phyloP scores from a whole-genome alignment of 2,888 invertebrate species.

The Chesias legatella region DNA sequence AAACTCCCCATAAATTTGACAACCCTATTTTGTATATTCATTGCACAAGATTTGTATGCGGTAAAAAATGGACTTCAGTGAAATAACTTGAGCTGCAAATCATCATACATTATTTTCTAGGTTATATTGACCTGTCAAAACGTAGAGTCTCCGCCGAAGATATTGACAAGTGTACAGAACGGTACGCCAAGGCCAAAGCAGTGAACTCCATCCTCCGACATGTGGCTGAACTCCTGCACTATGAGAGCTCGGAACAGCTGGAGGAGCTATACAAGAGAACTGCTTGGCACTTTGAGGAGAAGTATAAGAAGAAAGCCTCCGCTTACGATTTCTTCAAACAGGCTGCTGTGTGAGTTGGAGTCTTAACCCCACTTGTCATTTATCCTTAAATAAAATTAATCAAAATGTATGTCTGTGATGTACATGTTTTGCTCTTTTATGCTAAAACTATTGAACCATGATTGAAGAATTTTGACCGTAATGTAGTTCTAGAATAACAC shows the following conservation, averaged over 20 bases:
- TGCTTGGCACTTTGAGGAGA: constrained; percentile 99
- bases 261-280: constrained; percentile 97
- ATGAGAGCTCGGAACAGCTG: constrained; percentile 93
- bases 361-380: background rate
- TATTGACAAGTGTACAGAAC: constrained; percentile 98
- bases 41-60: no score
- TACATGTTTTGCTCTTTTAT: no score
- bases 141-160: constrained; percentile 99
- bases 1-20: no score
- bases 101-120: constrained; percentile 59
- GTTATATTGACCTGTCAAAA: constrained; percentile 99
- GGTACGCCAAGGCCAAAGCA: constrained; percentile 98
- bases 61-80: no score
- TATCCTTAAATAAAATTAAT: no score
- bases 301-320: constrained; percentile 96
- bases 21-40: no score
- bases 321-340: constrained; percentile 99
- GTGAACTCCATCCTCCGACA: constrained; percentile 98
- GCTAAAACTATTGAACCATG: no score
- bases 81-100: no score
- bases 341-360: constrained; percentile 90
- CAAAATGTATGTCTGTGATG: no score
- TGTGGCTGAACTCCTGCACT: constrained; percentile 96
- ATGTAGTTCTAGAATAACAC: no score
- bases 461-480: no score